Evolutionary conservation across 2,797 vertebrate genomes (phyloP).

Genomic region (Sphenodon punctatus): DNA sequence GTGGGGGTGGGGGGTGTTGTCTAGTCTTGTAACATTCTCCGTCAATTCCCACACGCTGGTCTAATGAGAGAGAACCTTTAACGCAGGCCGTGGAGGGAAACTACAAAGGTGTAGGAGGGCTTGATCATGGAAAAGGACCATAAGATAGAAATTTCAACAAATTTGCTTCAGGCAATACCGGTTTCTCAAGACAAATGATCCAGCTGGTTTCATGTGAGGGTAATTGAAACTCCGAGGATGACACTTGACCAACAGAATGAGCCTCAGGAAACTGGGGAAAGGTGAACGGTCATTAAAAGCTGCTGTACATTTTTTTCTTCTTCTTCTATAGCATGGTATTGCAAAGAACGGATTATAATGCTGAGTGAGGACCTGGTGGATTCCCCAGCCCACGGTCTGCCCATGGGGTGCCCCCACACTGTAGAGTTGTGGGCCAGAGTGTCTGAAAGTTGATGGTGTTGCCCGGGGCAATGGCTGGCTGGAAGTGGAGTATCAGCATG

Average conservation of each 20-base stretch:
- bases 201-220: neutral
- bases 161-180: neutral
- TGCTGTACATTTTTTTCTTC: neutral
- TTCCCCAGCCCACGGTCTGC: too few species aligned
- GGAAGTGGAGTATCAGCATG: too few species aligned
- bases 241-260: neutral
- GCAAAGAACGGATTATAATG: neutral
- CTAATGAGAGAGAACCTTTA: slow-evolving; percentile 43
- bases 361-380: too few species aligned
- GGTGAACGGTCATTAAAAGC: neutral
- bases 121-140: neutral
- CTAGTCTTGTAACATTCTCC: neutral
- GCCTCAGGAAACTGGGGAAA: slow-evolving; percentile 28
- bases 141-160: neutral
- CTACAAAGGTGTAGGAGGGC: neutral
- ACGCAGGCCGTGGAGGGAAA: neutral
- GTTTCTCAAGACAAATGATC: slow-evolving; percentile 29
- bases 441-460: too few species aligned
- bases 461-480: too few species aligned
- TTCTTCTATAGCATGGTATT: neutral
- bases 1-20: too few species aligned
- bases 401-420: too few species aligned
- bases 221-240: slow-evolving; percentile 4
- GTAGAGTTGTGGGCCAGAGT: too few species aligned
- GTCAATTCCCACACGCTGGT: neutral